Evolutionary conservation across 2,888 invertebrate species (phyloP), one percentile per base, ranked within the genome.

Genomic region (Hirtodrosophila histrioides): DNA sequence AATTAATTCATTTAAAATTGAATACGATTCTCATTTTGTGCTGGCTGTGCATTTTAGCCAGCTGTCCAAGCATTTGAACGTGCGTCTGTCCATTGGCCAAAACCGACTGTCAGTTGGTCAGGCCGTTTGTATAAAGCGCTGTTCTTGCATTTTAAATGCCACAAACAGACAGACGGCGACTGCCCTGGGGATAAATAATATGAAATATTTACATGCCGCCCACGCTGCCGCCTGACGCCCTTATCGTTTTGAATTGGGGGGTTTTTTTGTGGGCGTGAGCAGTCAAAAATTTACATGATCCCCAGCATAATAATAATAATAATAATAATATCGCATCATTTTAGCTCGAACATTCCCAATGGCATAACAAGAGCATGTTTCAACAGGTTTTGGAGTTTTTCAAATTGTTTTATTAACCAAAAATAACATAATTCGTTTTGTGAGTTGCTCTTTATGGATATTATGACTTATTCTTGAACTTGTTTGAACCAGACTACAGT

Each of bases 91-190:
- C 55, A 63, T 46, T 74, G 66, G 39, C 50, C 53, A 37, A 43
- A 53, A 50, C 57, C 39, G 12, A 48, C 68, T 69, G 86, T 81
- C 86, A 88, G 80, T 51, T 74, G 73, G 67, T 63, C 77, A 75
- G 57, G 57, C 60, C 55, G 78, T 37, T 55, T 50, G 74, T 48
- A 46, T 64, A 73, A 87, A 86, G 54, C 75, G 81, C 87, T 82
- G 68, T 54, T 39, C 37, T 67, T 84, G 87, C 88, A 82, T 86
- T 86, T 88, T 80, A 69, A 86, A 82, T 84, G 66, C 69, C 69
- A 62, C 61, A 45, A 45, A 51, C 58, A 9, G 35, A 39, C 41
- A 29, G 45, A 37, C 27, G 17, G 24, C 40, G 41, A n/a, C 41
- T 41, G 50, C 83, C 64, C 88, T 17, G 49, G 85, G 88, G 87